Base-by-base conservation (phyloP, 2,888 invertebrate species). In the Halictus quadricinctus region DNA sequence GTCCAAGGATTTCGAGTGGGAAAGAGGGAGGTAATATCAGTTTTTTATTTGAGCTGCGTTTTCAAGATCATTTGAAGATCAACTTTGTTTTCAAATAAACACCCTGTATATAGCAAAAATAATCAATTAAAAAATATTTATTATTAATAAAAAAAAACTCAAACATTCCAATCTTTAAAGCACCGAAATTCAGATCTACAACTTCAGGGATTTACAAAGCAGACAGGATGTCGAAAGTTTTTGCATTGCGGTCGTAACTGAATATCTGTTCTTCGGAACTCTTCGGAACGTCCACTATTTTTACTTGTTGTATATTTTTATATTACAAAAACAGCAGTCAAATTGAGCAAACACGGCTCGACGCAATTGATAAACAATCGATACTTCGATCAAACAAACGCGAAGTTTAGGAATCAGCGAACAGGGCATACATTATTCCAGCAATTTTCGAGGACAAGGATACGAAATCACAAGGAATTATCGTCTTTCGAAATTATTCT, bases 231-330 rank as follows among this genome's bases (percentile, higher is more conserved):
- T 64, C 7, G 18, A 29, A 64, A 15, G 18, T 18, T 8, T 64
- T 64, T 5, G 64, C 18, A 29, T 18, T 64, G 29, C 64, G 29
- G 15, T 64, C 64, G 64, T 36, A 29, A 29, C 64, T 36, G 64
- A 29, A 2, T 29, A 29, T 29, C 64, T 64, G 64, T 36, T 64
- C 29, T 64, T 13, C 3, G 8, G 18, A 64, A 29, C 64, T 29
- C 12, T 58, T n/a, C n/a, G 12, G 58, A 12, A n/a, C n/a, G n/a
- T n/a, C 12, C 58, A 58, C 8, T 64, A 29, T 64, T 64, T 64
- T 64, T 64, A 64, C 64, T 18, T 64, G 64, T 15, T 15, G 64
- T 64, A 64, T 64, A 18, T 64, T 64, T 64, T 64, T 64, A 64
- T 64, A 29, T 29, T 64, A 18, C 64, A 64, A 64, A 64, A 64